phyloP scores from a whole-genome alignment of 2,113 vertebrate genomes.

The Pseudorectes ferrugineus region DNA sequence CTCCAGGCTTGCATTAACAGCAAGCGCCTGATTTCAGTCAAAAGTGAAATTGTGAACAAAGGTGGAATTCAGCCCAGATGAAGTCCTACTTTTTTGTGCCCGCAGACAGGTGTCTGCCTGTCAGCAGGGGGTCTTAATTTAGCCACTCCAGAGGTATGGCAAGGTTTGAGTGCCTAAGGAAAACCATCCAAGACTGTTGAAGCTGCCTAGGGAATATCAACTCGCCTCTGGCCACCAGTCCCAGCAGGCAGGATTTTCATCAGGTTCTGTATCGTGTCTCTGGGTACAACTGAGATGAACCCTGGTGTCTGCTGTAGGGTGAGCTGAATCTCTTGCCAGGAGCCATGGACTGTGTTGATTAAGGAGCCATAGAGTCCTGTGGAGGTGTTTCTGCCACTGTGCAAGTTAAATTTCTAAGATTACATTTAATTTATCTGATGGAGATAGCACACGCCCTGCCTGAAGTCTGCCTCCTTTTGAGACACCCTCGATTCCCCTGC shows the following conservation, averaged over 20 bases:
- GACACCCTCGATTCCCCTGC: not conserved
- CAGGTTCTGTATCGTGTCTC: rapidly evolving
- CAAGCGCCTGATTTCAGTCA: not conserved
- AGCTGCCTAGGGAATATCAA: not conserved
- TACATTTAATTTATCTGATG: not conserved
- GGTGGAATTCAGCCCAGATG: not conserved
- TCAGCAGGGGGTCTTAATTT: not conserved
- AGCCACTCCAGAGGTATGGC: not conserved
- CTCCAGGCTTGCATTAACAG: not conserved
- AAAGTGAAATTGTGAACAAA: not conserved
- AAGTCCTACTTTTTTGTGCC: not conserved
- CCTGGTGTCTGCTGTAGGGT: not conserved
- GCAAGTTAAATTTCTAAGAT: not conserved
- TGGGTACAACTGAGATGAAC: not conserved
- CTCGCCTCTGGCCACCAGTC: not conserved
- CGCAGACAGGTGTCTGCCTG: not conserved
- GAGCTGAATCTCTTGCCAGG: not conserved
- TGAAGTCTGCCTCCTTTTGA: not conserved
- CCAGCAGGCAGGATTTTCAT: not conserved
- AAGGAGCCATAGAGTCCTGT: not conserved
- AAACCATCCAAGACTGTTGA: not conserved
- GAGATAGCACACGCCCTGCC: not conserved
- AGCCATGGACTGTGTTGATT: not conserved
- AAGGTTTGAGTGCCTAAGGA: not conserved
- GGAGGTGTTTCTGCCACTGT: not conserved